Percentiles rank a stretch among this genome's conserved stretches.
These are phyloP conservation scores for Ptychoptera contaminata DNA, from an alignment of 2,888 invertebrate genomes.

Conservation along the genomic window DNA sequence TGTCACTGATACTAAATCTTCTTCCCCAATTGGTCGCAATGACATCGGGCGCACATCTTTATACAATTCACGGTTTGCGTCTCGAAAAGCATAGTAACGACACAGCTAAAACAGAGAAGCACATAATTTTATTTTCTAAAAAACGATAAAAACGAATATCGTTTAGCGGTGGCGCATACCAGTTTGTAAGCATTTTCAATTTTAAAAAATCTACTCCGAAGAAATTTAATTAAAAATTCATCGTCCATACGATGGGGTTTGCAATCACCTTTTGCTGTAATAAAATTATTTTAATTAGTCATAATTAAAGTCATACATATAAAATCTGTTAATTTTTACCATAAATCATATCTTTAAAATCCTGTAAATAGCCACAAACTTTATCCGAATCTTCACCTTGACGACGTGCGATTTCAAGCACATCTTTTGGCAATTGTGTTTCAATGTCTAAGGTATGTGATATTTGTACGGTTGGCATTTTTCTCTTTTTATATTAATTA, in stretches of 20 bases:
- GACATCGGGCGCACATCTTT: slow-evolving; percentile 49
- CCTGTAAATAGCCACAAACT: slow-evolving; percentile 47
- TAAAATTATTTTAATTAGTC: slow-evolving; percentile 6
- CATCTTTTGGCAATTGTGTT: slow-evolving; percentile 46
- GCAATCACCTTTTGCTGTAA: slow-evolving; percentile 59
- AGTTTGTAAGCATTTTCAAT: slow-evolving; percentile 55
- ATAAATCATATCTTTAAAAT: slow-evolving; percentile 57
- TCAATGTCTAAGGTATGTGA: slow-evolving; percentile 40
- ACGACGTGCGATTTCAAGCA: slow-evolving; percentile 45
- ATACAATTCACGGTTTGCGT: slow-evolving; percentile 50
- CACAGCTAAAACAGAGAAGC: slow-evolving; percentile 34
- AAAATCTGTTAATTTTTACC: slow-evolving; percentile 33
- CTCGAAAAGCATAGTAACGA: slow-evolving; percentile 60
- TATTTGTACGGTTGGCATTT: slow-evolving; percentile 15
- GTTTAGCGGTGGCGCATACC: slow-evolving; percentile 34
- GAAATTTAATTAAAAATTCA: slow-evolving; percentile 52
- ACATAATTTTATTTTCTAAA: not conserved
- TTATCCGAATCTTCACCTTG: slow-evolving; percentile 56
- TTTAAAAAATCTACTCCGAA: slow-evolving; percentile 57
- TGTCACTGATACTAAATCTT: slow-evolving; percentile 52
- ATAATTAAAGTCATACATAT: too few species aligned
- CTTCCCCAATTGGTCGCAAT: slow-evolving; percentile 46
- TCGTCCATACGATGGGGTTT: slow-evolving; percentile 62
- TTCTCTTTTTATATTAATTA: not conserved
- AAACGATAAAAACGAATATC: not conserved